phyloP scores from a whole-genome alignment of 2,113 vertebrate species.

The Sula dactylatra region DNA sequence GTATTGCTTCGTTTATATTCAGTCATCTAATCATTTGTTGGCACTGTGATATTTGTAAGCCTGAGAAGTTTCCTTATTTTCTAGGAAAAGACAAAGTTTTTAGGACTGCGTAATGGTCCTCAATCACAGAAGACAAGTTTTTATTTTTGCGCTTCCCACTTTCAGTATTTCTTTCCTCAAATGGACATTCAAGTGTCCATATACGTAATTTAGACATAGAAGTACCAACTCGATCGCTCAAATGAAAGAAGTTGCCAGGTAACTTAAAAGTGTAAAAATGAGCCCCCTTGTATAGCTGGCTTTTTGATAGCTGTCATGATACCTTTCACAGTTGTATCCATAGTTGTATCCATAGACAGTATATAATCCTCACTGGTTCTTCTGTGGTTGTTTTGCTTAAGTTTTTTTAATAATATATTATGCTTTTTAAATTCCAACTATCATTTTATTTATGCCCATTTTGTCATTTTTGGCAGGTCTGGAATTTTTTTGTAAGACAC shows the following conservation, averaged over 20 bases:
- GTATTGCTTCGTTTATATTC: not conserved
- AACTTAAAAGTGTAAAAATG: not conserved
- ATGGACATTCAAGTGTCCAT: not conserved
- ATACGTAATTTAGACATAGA: not conserved
- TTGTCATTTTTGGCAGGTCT: not conserved
- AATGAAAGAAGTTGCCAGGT: not conserved
- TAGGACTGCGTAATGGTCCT: not conserved
- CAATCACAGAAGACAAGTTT: not conserved
- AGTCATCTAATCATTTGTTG: not conserved
- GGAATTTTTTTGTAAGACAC: not conserved
- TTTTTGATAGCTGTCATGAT: not conserved
- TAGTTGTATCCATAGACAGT: not conserved
- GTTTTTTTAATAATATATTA: not conserved
- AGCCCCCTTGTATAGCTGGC: not conserved
- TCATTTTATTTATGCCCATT: not conserved
- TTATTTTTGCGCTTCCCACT: not conserved
- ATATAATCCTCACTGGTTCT: not conserved
- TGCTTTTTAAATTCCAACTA: not conserved
- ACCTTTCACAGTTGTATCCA: not conserved
- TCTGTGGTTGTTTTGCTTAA: not conserved
- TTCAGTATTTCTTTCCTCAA: not conserved
- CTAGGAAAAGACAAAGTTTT: not conserved
- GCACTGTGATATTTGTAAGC: not conserved
- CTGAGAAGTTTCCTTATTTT: not conserved
- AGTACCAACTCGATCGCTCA: not conserved